Evolutionary conservation across 2,888 invertebrate genomes (phyloP), one percentile per base, ranked within the genome.

Genomic region (Tridacna gigas): DNA sequence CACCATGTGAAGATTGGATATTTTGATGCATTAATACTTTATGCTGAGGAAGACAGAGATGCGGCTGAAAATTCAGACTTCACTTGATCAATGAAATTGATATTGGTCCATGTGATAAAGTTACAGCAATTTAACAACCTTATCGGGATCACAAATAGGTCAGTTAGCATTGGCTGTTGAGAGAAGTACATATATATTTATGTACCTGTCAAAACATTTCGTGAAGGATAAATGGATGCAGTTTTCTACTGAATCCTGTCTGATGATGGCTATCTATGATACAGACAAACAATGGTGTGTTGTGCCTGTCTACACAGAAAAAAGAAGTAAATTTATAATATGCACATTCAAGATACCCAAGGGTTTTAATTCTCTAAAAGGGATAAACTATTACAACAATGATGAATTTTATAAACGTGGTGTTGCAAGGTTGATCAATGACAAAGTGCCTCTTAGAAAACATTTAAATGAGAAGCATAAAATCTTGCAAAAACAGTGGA

Each of bases 171-270:
- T 48, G 20, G 89, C 86, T 9, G 83, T 93, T 47, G 78, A 88
- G 0, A 77, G 91, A 80, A 91, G 91, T 83, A 93, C 93, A 3
- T 93, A 90, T 73, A 88, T 91, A 11, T 91, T 93, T 82, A 84
- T 93, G 26, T 92, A 84, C 77, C 74, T 93, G 37, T 91, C 92
- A 0, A 82, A 88, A 76, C 69, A 76, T 15, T 92, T 93, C 74
- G 86, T 88, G 28, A 77, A 83, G 45, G 91, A 91, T 83, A 88
- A 82, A 37, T 92, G 91, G 91, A 88, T 87, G 48, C 87, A 86
- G 37, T 86, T 91, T 79, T 89, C 90, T 3, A 91, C 90, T 75
- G 91, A 93, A 74, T 88, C 88, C 13, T 91, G 91, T 71, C 82
- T 93, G 22, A 91, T 91, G 90, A 86, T 88, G 28, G 90, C 93